Conservation (phyloP, 2,888 invertebrate genomes). For the Adelognathus sp. region DNA sequence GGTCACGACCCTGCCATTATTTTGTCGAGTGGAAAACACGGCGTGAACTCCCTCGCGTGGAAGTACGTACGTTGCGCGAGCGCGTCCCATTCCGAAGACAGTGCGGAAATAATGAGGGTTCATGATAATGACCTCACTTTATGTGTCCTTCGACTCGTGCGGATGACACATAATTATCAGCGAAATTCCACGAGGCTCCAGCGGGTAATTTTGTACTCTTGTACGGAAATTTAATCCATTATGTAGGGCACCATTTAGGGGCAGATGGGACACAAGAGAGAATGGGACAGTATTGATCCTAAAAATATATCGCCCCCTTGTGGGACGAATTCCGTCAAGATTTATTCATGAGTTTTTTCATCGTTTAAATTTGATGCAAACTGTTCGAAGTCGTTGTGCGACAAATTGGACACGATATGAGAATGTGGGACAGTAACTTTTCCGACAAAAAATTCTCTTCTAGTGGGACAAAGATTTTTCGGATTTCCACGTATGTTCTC, state of each 20-base stretch:
- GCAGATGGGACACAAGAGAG: background rate
- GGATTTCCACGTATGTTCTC: no score
- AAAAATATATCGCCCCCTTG: no score
- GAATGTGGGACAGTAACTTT: no score
- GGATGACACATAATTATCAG: background rate
- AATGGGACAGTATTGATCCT: background rate
- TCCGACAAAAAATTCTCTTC: no score
- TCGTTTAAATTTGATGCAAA: no score
- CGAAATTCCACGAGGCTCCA: background rate
- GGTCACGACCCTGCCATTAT: conserved; percentile 32
- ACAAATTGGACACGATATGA: no score
- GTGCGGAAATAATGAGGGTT: background rate
- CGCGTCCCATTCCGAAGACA: no score
- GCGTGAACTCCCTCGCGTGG: background rate
- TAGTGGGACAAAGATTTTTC: no score
- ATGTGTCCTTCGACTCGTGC: background rate
- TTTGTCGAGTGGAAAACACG: background rate
- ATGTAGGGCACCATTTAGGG: background rate
- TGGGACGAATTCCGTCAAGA: no score
- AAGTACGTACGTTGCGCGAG: background rate
- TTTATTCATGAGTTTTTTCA: no score
- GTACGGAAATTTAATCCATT: background rate
- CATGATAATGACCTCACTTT: background rate
- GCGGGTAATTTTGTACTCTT: background rate
- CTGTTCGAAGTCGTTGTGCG: no score